phyloP scores from a whole-genome alignment of 2,113 vertebrate genomes.

The Bubo blakistoni region DNA sequence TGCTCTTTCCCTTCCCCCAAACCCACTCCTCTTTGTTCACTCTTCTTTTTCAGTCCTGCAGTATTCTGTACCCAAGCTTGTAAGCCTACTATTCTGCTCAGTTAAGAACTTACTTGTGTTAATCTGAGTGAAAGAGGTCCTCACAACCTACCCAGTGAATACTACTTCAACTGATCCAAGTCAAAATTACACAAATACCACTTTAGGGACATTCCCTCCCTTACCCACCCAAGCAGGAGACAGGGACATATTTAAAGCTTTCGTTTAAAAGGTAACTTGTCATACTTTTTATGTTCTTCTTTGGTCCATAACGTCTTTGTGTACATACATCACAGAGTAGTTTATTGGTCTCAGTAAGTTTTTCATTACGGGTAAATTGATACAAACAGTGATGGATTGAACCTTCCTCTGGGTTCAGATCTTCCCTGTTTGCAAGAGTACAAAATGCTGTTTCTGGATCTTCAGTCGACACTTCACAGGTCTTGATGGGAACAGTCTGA shows the following conservation, averaged over 20 bases:
- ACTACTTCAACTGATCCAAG: neutral
- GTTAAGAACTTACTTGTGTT: neutral
- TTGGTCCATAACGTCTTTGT: slow-evolving; percentile 69
- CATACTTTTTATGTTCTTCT: slow-evolving; percentile 73
- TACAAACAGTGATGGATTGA: slow-evolving; percentile 87
- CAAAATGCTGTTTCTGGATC: slow-evolving; percentile 87
- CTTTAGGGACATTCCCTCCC: neutral
- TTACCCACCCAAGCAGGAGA: neutral
- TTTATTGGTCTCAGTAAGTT: slow-evolving; percentile 86
- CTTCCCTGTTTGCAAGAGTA: slow-evolving; percentile 79
- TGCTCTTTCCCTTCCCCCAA: neutral
- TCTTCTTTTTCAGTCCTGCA: neutral
- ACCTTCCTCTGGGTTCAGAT: slow-evolving; percentile 76
- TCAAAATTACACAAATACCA: neutral
- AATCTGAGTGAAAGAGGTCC: neutral
- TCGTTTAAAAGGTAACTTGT: neutral
- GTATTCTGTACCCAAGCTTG: neutral
- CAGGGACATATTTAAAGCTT: neutral
- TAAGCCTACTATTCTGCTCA: neutral
- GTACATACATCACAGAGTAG: slow-evolving; percentile 90
- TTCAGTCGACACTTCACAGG: slow-evolving; percentile 76
- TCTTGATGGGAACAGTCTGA: slow-evolving; percentile 50
- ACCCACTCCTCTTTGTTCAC: neutral
- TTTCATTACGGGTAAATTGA: slow-evolving; percentile 92
- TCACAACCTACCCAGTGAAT: neutral